Evolutionary conservation across 2,113 vertebrate species (phyloP).

Genomic region (Tachuris rubrigastra): DNA sequence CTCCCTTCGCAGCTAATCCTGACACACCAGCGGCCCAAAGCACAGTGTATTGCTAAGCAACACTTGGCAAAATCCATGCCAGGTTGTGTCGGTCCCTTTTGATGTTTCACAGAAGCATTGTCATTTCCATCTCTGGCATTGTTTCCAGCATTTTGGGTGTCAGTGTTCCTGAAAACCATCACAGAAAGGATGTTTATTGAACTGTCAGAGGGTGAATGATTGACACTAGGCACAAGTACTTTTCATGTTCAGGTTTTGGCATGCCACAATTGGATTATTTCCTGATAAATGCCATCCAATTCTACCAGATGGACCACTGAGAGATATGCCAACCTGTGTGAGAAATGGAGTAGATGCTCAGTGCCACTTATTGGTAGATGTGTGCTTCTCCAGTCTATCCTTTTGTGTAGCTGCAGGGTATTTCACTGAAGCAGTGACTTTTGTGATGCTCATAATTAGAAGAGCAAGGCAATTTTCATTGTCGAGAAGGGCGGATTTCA

Average conservation of each 20-base stretch:
- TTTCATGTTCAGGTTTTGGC: slow-evolving; percentile 74
- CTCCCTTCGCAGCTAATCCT: slow-evolving; percentile 48
- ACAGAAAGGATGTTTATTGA: slow-evolving; percentile 72
- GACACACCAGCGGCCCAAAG: slow-evolving; percentile 33
- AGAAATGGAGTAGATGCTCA: slow-evolving; percentile 58
- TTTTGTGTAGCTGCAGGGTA: slow-evolving; percentile 67
- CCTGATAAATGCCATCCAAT: slow-evolving; percentile 76
- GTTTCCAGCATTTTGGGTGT: slow-evolving; percentile 60
- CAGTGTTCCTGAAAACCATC: slow-evolving; percentile 70
- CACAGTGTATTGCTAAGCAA: slow-evolving; percentile 58
- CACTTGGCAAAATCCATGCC: slow-evolving; percentile 63
- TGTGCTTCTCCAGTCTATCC: slow-evolving; percentile 59
- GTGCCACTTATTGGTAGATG: slow-evolving; percentile 63
- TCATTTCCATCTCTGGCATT: slow-evolving; percentile 67
- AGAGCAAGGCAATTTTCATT: slow-evolving; percentile 32
- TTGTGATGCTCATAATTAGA: slow-evolving; percentile 56
- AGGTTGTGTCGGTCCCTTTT: slow-evolving; percentile 56
- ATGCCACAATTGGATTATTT: slow-evolving; percentile 75
- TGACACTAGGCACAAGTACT: slow-evolving; percentile 73
- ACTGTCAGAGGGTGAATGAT: slow-evolving; percentile 75
- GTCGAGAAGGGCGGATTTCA: neutral
- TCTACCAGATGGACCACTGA: slow-evolving; percentile 67
- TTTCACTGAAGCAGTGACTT: slow-evolving; percentile 63
- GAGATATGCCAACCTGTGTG: slow-evolving; percentile 71
- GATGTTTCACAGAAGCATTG: slow-evolving; percentile 59